Percentiles rank a stretch among this genome's conserved stretches.
Evolutionary conservation across 2,113 vertebrate genomes (phyloP).

Genomic region (Stigmatopora argus): DNA sequence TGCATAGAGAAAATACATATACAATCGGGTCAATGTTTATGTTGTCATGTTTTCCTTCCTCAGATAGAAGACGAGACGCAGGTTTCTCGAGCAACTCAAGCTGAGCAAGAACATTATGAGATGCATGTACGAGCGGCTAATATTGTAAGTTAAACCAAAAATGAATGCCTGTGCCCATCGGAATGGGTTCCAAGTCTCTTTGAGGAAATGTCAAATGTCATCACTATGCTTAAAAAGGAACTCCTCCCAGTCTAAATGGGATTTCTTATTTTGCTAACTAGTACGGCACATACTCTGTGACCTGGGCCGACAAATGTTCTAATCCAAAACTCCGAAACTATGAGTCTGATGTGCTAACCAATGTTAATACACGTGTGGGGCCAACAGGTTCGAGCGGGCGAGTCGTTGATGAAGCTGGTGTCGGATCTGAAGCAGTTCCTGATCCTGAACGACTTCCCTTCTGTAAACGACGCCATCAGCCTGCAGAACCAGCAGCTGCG

Average conservation of each 20-base stretch:
- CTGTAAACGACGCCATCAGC: constrained; percentile 93
- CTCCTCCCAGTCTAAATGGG: too few relatives aligned
- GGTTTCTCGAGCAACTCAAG: constrained; percentile 88
- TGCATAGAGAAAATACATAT: too few relatives aligned
- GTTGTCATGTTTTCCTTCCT: neutral
- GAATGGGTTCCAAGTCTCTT: neutral
- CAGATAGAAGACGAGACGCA: constrained; percentile 98
- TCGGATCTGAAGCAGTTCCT: constrained; percentile 97
- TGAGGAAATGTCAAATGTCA: neutral
- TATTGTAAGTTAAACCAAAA: constrained; percentile 78
- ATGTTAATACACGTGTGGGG: neutral
- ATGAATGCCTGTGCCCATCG: neutral
- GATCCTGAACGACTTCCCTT: constrained; percentile 96
- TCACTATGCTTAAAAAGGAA: neutral
- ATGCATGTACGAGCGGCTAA: constrained; percentile 97
- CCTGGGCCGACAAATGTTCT: too few relatives aligned
- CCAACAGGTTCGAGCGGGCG: constrained; percentile 86
- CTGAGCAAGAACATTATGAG: constrained; percentile 96
- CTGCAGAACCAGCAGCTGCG: constrained; percentile 91
- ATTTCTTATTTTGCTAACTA: too few relatives aligned
- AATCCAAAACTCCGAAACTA: neutral
- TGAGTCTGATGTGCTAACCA: neutral
- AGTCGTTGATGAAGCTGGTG: constrained; percentile 97
- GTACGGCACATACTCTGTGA: too few relatives aligned
- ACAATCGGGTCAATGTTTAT: too few relatives aligned